phyloP scores from a whole-genome alignment of 1,140 invertebrate genomes.

The Bombus picipes region DNA sequence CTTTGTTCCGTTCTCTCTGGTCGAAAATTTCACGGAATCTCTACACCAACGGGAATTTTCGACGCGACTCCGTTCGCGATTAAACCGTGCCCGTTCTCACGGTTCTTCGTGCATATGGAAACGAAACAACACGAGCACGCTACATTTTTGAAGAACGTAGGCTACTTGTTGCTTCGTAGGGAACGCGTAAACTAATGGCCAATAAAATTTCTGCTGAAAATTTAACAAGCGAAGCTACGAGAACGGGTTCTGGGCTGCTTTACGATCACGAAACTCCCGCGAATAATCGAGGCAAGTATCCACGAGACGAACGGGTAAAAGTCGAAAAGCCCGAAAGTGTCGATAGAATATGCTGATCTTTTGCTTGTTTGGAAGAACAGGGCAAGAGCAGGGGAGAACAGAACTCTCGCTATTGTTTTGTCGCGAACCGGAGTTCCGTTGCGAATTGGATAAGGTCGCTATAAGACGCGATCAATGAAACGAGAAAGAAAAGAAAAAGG shows the following conservation, averaged over 20 bases:
- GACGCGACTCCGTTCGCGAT: background rate
- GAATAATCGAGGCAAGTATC: background rate
- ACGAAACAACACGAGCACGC: background rate
- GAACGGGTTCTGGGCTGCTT: background rate
- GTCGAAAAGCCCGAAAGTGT: background rate
- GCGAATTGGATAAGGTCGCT: too few relatives aligned
- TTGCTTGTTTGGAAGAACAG: background rate
- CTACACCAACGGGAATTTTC: background rate
- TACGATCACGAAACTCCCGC: background rate
- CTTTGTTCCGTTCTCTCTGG: background rate
- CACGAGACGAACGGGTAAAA: background rate
- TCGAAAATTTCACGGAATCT: background rate
- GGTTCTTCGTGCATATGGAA: background rate
- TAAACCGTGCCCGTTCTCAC: background rate
- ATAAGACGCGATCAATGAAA: background rate
- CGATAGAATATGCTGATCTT: background rate
- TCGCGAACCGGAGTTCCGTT: slow-evolving; percentile 3
- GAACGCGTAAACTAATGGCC: background rate
- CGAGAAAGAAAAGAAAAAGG: background rate
- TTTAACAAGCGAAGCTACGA: background rate
- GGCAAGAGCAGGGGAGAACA: background rate
- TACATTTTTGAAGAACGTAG: slow-evolving; percentile 15
- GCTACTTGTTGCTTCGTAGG: slow-evolving; percentile 33
- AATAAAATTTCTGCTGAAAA: background rate
- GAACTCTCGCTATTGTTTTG: background rate